Conservation (phyloP, 1,140 invertebrate species). For the Dreissena rostriformis region DNA sequence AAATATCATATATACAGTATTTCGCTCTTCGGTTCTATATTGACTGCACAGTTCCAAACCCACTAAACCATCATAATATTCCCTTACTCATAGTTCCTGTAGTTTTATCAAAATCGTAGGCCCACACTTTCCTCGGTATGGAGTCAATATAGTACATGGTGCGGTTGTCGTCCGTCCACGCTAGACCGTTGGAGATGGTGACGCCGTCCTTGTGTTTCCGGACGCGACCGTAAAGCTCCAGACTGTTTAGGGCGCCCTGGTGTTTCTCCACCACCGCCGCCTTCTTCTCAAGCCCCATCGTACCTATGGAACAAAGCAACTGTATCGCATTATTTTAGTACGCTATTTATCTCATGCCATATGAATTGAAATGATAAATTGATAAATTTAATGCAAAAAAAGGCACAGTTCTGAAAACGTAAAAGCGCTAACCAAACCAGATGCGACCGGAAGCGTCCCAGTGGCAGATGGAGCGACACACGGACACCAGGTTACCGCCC, state of each 20-base stretch:
- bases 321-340: neutral
- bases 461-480: conserved; percentile 59
- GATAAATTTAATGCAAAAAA: no score
- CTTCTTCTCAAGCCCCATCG: conserved; percentile 34
- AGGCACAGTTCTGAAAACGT: no score
- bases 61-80: no score
- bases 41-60: no score
- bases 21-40: no score
- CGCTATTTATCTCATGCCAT: no score
- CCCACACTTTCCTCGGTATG: conserved; percentile 79
- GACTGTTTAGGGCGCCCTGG: conserved; percentile 24
- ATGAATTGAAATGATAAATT: no score
- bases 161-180: conserved; percentile 88
- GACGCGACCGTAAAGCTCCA: conserved; percentile 33
- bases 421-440: conserved; percentile 85
- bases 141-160: conserved; percentile 83
- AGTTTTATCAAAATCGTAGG: conserved; percentile 89
- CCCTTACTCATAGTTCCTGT: conserved; percentile 86
- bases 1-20: no score
- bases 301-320: conserved; percentile 12
- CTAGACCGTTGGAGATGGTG: conserved; percentile 79
- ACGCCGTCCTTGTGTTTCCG: conserved; percentile 47
- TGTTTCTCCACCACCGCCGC: conserved; percentile 21
- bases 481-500: conserved; percentile 69
- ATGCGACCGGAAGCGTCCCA: conserved; percentile 87